Base-by-base conservation (phyloP, 2,888 invertebrate genomes). In the Harpalus rubripes region DNA sequence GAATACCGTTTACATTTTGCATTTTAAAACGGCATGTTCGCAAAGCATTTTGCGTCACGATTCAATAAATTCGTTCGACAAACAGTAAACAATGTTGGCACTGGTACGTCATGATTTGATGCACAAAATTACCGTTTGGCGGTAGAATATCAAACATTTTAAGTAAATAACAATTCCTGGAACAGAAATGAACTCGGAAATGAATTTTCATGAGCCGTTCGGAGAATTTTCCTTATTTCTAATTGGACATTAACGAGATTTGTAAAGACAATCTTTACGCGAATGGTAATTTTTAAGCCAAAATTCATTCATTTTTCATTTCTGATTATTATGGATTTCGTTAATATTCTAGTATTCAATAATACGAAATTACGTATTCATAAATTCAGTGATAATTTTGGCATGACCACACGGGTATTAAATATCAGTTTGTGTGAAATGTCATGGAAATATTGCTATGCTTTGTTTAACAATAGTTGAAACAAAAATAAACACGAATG, bases 141-240 rank as follows among this genome's bases (percentile, higher is more conserved):
- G 8, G 68, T 68, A n/a, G 63, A 10, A 26, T 32, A 68, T 68
- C 68, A 68, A 68, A 68, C 18, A 44, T 44, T 74, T 16, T 26
- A 76, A 78, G 15, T 78, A 78, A 58, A 78, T 76, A 78, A 58
- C 58, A 78, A 58, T 78, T 78, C 78, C 1, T 8, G 18, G 78
- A 78, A 59, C 52, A 8, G 52, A 56, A n/a, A 78, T 78, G 78
- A 78, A 78, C 59, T 78, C 52, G 15, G 52, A 56, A n/a, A 78
- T 78, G 78, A 78, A 78, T 78, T 78, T 78, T 78, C 78, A 78
- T 78, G 78, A 78, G 78, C 15, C 18, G 22, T 78, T 78, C 78
- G 58, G n/a, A 32, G 59, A 78, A 78, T 78, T 58, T 58, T 78
- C 56, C 58, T 59, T 78, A 56, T 78, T 32, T 32, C 7, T 78